Evolutionary conservation across 2,113 vertebrate species (phyloP).

Genomic region (Podarcis muralis): DNA sequence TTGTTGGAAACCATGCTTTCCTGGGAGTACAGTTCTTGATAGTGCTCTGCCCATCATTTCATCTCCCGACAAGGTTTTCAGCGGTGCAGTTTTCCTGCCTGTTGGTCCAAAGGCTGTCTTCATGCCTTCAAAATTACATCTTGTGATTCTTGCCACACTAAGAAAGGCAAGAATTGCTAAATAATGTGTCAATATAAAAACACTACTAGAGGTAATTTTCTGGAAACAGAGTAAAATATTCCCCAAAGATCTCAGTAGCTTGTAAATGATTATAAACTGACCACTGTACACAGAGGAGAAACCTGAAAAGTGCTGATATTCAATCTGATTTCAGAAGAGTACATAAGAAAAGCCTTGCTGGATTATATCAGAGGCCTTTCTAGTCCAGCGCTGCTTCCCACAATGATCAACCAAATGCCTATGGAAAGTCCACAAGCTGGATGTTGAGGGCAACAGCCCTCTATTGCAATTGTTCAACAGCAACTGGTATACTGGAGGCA

Average conservation of each 20-base stretch:
- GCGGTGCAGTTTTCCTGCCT: too few species aligned
- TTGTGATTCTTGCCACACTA: too few species aligned
- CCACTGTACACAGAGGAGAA: neutral
- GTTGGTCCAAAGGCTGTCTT: too few species aligned
- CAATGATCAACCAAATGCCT: neutral
- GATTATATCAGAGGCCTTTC: neutral
- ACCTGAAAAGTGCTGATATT: neutral
- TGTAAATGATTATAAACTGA: neutral
- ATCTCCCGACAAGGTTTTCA: too few species aligned
- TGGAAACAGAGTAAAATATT: neutral
- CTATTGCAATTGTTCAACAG: neutral
- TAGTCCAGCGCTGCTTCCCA: neutral
- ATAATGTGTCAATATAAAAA: neutral
- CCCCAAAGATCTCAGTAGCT: neutral
- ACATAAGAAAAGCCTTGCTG: neutral
- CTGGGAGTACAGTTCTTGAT: too few species aligned
- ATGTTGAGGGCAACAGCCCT: neutral
- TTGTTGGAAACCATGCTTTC: too few species aligned
- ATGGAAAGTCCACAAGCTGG: neutral
- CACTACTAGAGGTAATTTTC: neutral
- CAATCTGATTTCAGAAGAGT: neutral
- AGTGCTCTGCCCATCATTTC: too few species aligned
- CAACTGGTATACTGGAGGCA: too few species aligned
- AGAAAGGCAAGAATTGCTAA: too few species aligned
- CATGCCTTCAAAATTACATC: too few species aligned